Percentiles rank a stretch among this genome's conserved stretches.
Evolutionary conservation across 2,888 invertebrate species (phyloP).

Genomic region (Ennomos quercinarius): DNA sequence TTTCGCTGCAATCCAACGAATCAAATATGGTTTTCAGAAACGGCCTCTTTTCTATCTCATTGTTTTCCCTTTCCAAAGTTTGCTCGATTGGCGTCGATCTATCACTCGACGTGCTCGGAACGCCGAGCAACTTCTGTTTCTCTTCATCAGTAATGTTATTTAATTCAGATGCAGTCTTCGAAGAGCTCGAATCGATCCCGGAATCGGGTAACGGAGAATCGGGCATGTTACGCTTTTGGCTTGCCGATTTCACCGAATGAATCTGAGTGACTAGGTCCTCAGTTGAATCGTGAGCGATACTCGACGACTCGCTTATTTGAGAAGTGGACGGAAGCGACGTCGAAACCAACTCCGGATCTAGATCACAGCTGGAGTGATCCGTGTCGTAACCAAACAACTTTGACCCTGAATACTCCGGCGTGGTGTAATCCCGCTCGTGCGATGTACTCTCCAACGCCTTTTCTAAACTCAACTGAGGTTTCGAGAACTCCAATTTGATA

Average conservation of each 20-base stretch:
- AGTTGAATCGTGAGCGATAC: conserved; percentile 78
- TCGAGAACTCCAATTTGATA: conserved; percentile 87
- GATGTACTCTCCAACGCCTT: conserved; percentile 87
- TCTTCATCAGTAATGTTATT: conserved; percentile 97
- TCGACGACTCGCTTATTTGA: conserved; percentile 80
- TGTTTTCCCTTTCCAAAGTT: conserved; percentile 68
- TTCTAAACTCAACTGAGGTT: conserved; percentile 91
- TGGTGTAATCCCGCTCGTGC: conserved; percentile 76
- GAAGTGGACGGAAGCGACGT: conserved; percentile 81
- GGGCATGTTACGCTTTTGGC: conserved; percentile 71
- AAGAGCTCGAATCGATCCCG: conserved; percentile 71
- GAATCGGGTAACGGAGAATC: conserved; percentile 81
- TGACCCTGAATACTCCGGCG: conserved; percentile 71
- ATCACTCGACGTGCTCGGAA: conserved; percentile 52
- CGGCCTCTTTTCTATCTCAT: conserved; percentile 87
- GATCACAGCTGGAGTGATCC: conserved; percentile 80
- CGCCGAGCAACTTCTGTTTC: conserved; percentile 88
- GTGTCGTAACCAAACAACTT: conserved; percentile 75
- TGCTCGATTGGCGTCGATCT: conserved; percentile 59
- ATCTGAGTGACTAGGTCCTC: conserved; percentile 78
- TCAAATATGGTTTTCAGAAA: conserved; percentile 96
- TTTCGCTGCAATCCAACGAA: conserved; percentile 94
- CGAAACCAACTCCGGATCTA: conserved; percentile 80
- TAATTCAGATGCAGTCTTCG: conserved; percentile 75
- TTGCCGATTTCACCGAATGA: conserved; percentile 53